Evolutionary conservation across 2,113 vertebrate genomes (phyloP).

Genomic region (Bufo bufo): DNA sequence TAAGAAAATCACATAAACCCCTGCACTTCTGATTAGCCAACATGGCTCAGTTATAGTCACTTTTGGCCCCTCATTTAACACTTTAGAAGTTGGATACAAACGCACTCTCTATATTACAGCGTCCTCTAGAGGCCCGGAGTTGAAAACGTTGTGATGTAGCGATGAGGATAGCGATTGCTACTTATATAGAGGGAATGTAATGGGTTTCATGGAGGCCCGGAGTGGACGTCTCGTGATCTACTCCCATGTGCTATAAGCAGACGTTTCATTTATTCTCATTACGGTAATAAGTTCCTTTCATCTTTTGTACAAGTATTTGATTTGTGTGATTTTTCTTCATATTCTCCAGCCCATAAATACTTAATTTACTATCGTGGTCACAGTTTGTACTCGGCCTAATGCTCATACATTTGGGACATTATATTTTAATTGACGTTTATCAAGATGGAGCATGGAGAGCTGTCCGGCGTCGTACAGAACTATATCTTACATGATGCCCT

Average conservation of each 20-base stretch:
- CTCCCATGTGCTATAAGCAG: not conserved
- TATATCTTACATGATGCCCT: not conserved
- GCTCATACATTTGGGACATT: not conserved
- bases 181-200: not conserved
- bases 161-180: not conserved
- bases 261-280: conserved; percentile 14
- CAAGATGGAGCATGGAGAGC: not conserved
- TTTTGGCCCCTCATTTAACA: too few relatives aligned
- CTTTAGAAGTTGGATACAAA: not conserved
- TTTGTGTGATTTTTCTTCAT: conserved; percentile 43
- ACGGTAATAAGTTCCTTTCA: not conserved
- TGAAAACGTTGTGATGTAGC: not conserved
- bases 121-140: not conserved
- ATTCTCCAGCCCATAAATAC: conserved; percentile 15
- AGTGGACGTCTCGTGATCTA: not conserved
- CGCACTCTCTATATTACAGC: not conserved
- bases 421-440: not conserved
- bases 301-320: not conserved
- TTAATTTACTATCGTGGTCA: conserved; percentile 6
- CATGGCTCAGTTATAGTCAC: not conserved
- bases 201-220: not conserved
- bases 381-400: conserved; percentile 20
- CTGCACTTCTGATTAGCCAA: not conserved
- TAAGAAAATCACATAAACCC: not conserved
- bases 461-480: not conserved